Percentiles rank a stretch among this genome's conserved stretches.
Conservation (phyloP, 2,113 vertebrate species). For the Formicarius rufipectus region DNA sequence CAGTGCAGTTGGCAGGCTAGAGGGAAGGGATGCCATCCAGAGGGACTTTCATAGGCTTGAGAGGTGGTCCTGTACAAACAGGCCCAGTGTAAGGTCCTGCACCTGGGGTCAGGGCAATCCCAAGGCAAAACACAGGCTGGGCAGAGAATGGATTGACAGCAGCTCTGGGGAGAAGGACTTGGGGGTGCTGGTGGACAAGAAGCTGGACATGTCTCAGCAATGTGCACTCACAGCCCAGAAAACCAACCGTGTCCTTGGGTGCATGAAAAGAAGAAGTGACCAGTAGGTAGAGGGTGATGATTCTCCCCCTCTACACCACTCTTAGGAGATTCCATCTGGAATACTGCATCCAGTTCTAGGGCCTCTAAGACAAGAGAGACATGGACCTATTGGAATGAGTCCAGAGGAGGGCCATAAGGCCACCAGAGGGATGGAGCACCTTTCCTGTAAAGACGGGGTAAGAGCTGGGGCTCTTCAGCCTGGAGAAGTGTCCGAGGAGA, state of each 20-base stretch:
- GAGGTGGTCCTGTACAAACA: neutral
- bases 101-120: neutral
- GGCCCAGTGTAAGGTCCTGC: neutral
- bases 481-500: neutral
- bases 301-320: neutral
- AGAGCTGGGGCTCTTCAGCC: neutral
- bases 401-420: neutral
- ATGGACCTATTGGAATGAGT: neutral
- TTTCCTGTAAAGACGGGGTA: neutral
- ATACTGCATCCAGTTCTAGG: neutral
- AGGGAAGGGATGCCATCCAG: neutral
- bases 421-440: neutral
- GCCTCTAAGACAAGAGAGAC: neutral
- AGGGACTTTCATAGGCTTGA: neutral
- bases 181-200: neutral
- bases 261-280: no score
- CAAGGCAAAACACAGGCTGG: neutral
- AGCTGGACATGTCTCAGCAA: neutral
- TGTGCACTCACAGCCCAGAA: neutral
- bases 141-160: neutral
- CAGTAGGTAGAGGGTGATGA: neutral
- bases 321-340: neutral
- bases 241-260: neutral
- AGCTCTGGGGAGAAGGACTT: neutral
- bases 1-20: neutral